Conservation (phyloP, 2,797 vertebrate genomes). For the Sebastolobus alascanus region DNA sequence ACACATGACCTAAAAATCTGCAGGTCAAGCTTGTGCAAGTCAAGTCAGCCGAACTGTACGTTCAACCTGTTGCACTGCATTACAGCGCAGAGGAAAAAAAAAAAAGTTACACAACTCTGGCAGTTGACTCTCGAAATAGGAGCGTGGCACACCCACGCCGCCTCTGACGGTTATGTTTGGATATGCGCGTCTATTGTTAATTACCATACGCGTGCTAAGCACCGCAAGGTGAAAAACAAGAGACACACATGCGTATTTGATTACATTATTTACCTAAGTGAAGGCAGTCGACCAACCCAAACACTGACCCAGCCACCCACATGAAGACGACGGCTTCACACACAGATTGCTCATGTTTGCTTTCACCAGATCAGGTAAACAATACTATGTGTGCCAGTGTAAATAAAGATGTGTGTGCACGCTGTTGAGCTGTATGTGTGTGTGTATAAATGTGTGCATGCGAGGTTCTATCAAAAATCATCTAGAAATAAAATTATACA, state of each 20-base stretch:
- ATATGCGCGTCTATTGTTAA: not conserved
- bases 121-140: not conserved
- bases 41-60: slow-evolving; percentile 41
- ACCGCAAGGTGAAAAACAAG: not conserved
- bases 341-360: slow-evolving; percentile 48
- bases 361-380: slow-evolving; percentile 39
- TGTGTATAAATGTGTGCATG: not conserved
- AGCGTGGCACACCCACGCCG: not conserved
- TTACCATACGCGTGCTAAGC: not conserved
- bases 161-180: slow-evolving; percentile 1
- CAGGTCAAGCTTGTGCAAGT: slow-evolving; percentile 57
- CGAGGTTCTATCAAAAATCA: slow-evolving; percentile 3
- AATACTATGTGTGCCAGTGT: slow-evolving; percentile 12
- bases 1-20: slow-evolving; percentile 48
- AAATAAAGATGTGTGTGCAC: slow-evolving; percentile 41
- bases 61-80: slow-evolving; percentile 71
- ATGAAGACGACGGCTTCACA: slow-evolving; percentile 22
- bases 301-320: slow-evolving; percentile 35
- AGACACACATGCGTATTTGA: slow-evolving; percentile 30
- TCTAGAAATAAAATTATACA: not conserved
- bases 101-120: slow-evolving; percentile 23
- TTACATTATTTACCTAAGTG: slow-evolving; percentile 38
- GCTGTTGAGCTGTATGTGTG: not conserved
- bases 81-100: not conserved
- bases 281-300: slow-evolving; percentile 33